phyloP scores from a whole-genome alignment of 2,113 vertebrate genomes.

The Phainopepla nitens region DNA sequence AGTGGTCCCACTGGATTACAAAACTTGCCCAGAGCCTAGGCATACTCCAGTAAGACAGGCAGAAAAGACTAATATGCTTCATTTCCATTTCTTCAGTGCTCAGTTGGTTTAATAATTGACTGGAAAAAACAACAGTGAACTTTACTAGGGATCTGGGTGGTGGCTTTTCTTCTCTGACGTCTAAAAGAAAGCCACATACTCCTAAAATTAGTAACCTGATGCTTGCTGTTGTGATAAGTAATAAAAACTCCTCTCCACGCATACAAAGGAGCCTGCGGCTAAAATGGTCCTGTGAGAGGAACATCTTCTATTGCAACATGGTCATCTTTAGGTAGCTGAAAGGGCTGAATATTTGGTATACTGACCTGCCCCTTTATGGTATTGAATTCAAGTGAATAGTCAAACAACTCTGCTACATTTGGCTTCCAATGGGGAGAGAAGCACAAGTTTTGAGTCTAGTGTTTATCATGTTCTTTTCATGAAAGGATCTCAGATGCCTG shows the following conservation, averaged over 20 bases:
- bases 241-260: neutral
- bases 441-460: neutral
- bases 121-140: neutral
- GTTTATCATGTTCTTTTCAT: neutral
- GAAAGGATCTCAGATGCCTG: rapidly evolving
- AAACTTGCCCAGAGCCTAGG: neutral
- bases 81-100: neutral
- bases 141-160: neutral
- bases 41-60: neutral
- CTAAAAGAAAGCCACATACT: neutral
- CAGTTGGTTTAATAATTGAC: neutral
- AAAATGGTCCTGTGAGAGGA: neutral
- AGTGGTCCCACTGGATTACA: neutral
- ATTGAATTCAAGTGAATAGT: neutral
- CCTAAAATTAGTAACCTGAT: neutral
- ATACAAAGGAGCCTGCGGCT: neutral
- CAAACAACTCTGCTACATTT: neutral
- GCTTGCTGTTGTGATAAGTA: neutral
- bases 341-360: neutral
- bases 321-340: neutral
- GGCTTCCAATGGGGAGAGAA: neutral
- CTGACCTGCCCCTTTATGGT: neutral
- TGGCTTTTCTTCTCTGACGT: neutral
- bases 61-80: rapidly evolving
- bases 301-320: rapidly evolving